Evolutionary conservation across 2,797 vertebrate genomes (phyloP), one percentile per base, ranked within the genome.

Genomic region (Valencia hispanica): DNA sequence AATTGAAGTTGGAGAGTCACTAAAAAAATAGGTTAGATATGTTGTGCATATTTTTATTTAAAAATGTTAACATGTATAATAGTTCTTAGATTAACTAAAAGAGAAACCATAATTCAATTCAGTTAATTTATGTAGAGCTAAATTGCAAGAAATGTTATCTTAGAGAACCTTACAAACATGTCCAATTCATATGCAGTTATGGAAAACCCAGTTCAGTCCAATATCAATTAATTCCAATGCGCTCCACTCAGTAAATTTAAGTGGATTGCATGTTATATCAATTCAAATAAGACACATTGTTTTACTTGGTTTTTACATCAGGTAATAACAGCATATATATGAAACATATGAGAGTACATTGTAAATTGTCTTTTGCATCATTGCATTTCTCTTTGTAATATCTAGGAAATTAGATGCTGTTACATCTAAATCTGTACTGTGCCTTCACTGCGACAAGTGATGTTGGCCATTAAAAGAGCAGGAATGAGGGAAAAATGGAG

Each of bases 391-490:
- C n/a, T 5, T 71, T 72, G 15, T 68, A 71, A 77, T 73, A 18
- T 73, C 0, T 43, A 66, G 12, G 66, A 75, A 77, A 73, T 77
- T 53, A 53, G 5, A 34, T 68, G 12, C 36, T 48, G 45, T 68
- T 69, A 20, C 18, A 27, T 7, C 0, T 36, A 53, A 73, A 70
- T 12, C 27, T n/a, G n/a, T 32, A 12, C 9, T 75, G 68, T 59
- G 71, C 72, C n/a, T 61, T 68, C 14, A 17, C 55, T 77, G 78
- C 78, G 82, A 92, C 90, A 92, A 88, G 91, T 94, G 90, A 78
- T 55, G 69, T 57, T 68, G 59, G 74, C 63, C 70, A 73, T 83
- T 70, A 79, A 79, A 55, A 68, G 76, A 70, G 48, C 41, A 57
- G 53, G 61, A 53, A 68, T 34, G 36, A 61, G 47, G 51, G 0